These are phyloP conservation scores for Dasypus novemcinctus DNA, from an alignment of 2,113 vertebrate genomes.

Conservation along the genomic window DNA sequence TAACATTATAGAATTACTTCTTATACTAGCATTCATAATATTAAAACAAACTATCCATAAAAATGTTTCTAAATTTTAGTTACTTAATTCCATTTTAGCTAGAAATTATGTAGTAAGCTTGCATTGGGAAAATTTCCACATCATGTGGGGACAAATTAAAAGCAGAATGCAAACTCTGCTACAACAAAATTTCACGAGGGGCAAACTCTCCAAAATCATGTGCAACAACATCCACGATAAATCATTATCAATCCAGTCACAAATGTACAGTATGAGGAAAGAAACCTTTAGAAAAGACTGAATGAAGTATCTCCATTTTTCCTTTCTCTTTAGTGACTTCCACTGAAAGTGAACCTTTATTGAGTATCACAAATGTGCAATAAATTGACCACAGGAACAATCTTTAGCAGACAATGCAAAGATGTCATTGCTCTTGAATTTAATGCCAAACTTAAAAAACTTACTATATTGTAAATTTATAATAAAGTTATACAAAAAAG, in stretches of 20 bases:
- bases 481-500: constrained; percentile 1
- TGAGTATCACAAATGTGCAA: neutral
- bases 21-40: neutral
- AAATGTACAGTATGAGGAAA: neutral
- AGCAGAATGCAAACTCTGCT: neutral
- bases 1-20: neutral
- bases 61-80: neutral
- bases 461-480: neutral
- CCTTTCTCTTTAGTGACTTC: neutral
- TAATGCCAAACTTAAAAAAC: neutral
- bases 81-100: constrained; percentile 13
- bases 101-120: neutral
- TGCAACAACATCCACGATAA: neutral
- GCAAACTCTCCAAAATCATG: neutral
- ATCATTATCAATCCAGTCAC: neutral
- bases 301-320: neutral
- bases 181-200: neutral
- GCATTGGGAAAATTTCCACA: neutral
- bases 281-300: neutral
- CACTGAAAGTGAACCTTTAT: neutral
- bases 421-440: neutral
- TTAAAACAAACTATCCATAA: neutral
- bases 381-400: neutral
- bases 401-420: neutral
- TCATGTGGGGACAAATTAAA: neutral